These are phyloP conservation scores for Zaprionus obscuricornis DNA, from an alignment of 2,888 invertebrate species.

Conservation along the genomic window DNA sequence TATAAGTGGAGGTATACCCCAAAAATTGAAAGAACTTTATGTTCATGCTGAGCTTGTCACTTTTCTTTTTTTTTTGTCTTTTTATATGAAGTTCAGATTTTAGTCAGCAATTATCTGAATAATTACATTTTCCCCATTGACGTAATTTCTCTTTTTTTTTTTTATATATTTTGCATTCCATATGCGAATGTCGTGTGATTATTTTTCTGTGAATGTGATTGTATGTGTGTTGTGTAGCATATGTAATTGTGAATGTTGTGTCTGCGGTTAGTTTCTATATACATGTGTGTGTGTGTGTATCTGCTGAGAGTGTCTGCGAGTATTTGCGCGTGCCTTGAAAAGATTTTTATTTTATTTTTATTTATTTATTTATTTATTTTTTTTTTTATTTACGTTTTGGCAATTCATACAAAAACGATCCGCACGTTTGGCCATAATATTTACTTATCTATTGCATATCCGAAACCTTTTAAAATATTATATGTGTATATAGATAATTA, in stretches of 20 bases:
- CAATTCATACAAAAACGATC: constrained; percentile 29
- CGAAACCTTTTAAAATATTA: constrained; percentile 10
- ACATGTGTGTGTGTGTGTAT: constrained; percentile 8
- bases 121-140: constrained; percentile 19
- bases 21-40: no score
- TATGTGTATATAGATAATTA: background rate
- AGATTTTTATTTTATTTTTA: no score
- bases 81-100: no score
- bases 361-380: background rate
- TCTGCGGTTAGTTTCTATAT: background rate
- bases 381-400: constrained; percentile 35
- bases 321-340: constrained; percentile 34
- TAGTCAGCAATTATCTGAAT: no score
- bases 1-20: no score
- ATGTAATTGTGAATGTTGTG: background rate
- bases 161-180: no score
- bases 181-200: constrained; percentile 32
- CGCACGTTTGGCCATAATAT: constrained; percentile 48
- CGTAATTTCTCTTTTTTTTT: constrained; percentile 24
- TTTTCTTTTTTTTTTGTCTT: no score
- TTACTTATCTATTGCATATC: constrained; percentile 49
- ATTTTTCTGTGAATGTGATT: background rate
- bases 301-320: no score
- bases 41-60: no score
- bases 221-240: background rate